phyloP scores from a whole-genome alignment of 53 echinoderm and acorn worm species.

The Holothuria scabra region DNA sequence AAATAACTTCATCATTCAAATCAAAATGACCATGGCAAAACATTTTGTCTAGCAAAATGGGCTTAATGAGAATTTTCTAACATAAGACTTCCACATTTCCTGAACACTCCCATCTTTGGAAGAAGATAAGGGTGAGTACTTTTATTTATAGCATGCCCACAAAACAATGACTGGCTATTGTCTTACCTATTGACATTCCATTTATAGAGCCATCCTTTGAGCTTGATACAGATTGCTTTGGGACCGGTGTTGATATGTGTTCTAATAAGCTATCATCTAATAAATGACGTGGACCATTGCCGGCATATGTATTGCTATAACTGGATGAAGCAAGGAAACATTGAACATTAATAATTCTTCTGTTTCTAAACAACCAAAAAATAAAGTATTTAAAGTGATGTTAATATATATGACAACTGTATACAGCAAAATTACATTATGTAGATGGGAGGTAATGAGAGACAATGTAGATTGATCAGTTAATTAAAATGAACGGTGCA shows the following conservation, averaged over 20 bases:
- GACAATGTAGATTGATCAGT: no score
- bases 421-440: not conserved
- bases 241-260: constrained; percentile 61
- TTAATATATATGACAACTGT: not conserved
- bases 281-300: constrained; percentile 88
- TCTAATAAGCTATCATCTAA: constrained; percentile 96
- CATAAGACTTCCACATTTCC: no score
- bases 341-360: no score
- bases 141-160: not conserved
- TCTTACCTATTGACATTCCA: constrained; percentile 78
- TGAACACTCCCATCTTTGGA: no score
- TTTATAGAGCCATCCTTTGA: constrained; percentile 87
- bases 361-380: not conserved
- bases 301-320: constrained; percentile 67
- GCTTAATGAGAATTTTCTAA: no score
- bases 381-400: not conserved
- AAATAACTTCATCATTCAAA: no score
- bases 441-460: no score
- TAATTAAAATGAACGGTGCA: no score
- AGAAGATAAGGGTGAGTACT: no score
- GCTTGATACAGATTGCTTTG: constrained; percentile 78
- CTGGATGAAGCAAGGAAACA: constrained; percentile 34
- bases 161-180: not conserved
- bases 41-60: no score
- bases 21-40: no score